phyloP scores from a whole-genome alignment of 2,888 invertebrate species.

The Drosophila cyrtoloma region DNA sequence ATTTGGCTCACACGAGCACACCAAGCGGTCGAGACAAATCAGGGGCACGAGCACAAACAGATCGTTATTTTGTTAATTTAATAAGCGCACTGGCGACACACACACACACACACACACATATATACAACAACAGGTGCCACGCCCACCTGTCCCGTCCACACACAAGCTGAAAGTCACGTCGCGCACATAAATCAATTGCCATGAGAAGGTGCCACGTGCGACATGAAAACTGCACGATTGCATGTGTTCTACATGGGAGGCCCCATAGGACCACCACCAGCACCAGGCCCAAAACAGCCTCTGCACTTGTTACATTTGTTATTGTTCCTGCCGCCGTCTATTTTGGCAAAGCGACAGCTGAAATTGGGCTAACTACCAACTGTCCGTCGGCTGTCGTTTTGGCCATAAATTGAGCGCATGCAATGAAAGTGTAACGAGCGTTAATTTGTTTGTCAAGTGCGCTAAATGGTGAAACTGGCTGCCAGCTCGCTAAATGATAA shows the following conservation, averaged over 20 bases:
- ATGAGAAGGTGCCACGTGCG: slow-evolving; percentile 58
- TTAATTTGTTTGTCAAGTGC: slow-evolving; percentile 71
- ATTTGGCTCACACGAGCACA: slow-evolving; percentile 48
- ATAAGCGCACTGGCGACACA: slow-evolving; percentile 55
- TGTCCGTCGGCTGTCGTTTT: slow-evolving; percentile 17
- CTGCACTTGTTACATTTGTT: slow-evolving; percentile 17
- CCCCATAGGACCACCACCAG: not conserved
- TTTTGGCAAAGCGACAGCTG: slow-evolving; percentile 62
- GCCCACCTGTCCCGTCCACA: slow-evolving; percentile 8
- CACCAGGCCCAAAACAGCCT: slow-evolving; percentile 1
- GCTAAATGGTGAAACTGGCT: slow-evolving; percentile 36
- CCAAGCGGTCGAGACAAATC: slow-evolving; percentile 21
- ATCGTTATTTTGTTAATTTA: slow-evolving; percentile 76
- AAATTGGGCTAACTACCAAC: slow-evolving; percentile 33
- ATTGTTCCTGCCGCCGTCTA: slow-evolving; percentile 3
- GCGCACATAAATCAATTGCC: slow-evolving; percentile 76
- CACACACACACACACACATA: not conserved
- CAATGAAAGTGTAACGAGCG: slow-evolving; percentile 76
- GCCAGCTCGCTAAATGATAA: slow-evolving; percentile 33
- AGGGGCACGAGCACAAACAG: slow-evolving; percentile 38
- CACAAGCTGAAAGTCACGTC: slow-evolving; percentile 75
- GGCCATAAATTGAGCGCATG: slow-evolving; percentile 66
- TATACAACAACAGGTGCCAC: slow-evolving; percentile 70
- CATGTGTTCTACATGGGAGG: slow-evolving; percentile 37
- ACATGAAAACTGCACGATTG: slow-evolving; percentile 62